A percentile compares a stretch with the other conserved stretches of the same genome.
Conservation (phyloP, 2,888 invertebrate species). For the Spodoptera exigua region DNA sequence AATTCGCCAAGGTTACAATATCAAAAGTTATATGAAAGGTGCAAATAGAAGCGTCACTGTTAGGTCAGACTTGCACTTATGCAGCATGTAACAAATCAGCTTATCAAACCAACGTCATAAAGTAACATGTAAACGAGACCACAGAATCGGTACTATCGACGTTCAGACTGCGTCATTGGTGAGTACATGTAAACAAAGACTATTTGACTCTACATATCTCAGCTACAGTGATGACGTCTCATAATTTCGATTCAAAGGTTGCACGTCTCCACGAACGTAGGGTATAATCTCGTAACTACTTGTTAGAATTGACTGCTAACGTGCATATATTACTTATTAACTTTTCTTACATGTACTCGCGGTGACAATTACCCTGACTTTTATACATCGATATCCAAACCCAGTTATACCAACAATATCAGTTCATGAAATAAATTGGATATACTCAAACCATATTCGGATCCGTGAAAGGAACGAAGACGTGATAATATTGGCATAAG, state of each 20-base stretch:
- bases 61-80: slow-evolving; percentile 34
- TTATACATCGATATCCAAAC: background rate
- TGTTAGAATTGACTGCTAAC: no score
- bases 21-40: slow-evolving; percentile 29
- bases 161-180: slow-evolving; percentile 35
- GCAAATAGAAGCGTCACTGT: slow-evolving; percentile 23
- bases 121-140: slow-evolving; percentile 53
- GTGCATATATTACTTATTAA: background rate
- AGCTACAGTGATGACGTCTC: no score
- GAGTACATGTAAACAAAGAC: slow-evolving; percentile 25
- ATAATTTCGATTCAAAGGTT: slow-evolving; percentile 2
- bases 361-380: background rate
- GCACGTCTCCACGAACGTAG: no score
- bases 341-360: slow-evolving; percentile 6
- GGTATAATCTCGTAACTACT: no score
- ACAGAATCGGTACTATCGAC: slow-evolving; percentile 35
- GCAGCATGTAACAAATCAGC: slow-evolving; percentile 35
- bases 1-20: slow-evolving; percentile 12
- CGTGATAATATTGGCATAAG: no score
- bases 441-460: no score
- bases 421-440: no score
- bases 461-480: no score
- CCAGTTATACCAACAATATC: no score
- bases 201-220: background rate
- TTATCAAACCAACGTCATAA: slow-evolving; percentile 37